These are phyloP conservation scores for Pempheris klunzingeri DNA, from an alignment of 2,797 vertebrate species.

Conservation along the genomic window DNA sequence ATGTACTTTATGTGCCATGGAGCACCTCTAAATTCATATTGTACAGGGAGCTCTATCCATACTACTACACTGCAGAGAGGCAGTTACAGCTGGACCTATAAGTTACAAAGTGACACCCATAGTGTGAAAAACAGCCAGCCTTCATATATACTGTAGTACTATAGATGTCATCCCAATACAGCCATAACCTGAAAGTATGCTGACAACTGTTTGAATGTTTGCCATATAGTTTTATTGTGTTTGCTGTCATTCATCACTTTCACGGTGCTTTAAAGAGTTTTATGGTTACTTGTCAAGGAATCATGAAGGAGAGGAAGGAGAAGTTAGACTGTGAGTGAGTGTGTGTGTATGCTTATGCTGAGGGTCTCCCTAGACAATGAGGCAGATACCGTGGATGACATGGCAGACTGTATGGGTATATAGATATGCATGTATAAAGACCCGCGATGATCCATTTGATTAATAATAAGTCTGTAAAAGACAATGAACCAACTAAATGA, in stretches of 20 bases:
- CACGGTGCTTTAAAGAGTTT: conserved; percentile 47
- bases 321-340: neutral
- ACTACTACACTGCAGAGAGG: neutral
- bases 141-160: conserved; percentile 9
- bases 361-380: neutral
- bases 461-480: neutral
- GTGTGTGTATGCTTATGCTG: neutral
- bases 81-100: conserved; percentile 28
- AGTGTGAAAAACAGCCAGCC: conserved; percentile 33
- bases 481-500: conserved; percentile 1
- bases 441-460: neutral
- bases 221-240: conserved; percentile 43
- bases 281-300: conserved; percentile 34
- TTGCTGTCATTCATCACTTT: conserved; percentile 45
- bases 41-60: conserved; percentile 12
- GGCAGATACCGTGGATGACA: neutral
- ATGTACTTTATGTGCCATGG: too few species aligned
- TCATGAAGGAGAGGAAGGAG: neutral
- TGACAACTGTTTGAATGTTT: conserved; percentile 35
- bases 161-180: conserved; percentile 35
- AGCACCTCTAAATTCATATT: conserved; percentile 19
- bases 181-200: conserved; percentile 17
- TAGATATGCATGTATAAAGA: neutral
- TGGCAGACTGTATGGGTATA: too few species aligned
- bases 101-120: conserved; percentile 11